These are phyloP conservation scores for Luperina testacea DNA, from an alignment of 2,888 invertebrate species.

Conservation along the genomic window DNA sequence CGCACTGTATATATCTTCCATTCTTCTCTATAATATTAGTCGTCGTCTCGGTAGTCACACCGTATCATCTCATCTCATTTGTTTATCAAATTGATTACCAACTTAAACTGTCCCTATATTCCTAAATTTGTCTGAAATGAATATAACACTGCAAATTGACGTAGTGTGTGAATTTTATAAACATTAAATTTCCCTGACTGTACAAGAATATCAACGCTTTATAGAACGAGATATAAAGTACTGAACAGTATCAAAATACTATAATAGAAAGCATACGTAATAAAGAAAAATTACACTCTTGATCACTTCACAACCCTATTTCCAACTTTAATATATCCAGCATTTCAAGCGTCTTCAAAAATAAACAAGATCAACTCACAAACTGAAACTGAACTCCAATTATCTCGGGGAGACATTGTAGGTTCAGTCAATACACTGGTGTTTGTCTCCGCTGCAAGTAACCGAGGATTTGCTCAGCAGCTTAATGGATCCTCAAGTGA, in stretches of 20 bases:
- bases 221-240: background rate
- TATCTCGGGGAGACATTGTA: constrained; percentile 37
- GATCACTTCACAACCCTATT: background rate
- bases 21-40: background rate
- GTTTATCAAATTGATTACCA: background rate
- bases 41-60: background rate
- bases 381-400: constrained; percentile 44
- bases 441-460: constrained; percentile 49
- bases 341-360: constrained; percentile 17
- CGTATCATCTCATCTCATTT: background rate
- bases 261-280: background rate
- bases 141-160: background rate
- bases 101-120: background rate
- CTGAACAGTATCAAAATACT: background rate
- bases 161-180: background rate
- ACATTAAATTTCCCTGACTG: background rate
- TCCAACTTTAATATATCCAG: background rate
- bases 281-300: background rate
- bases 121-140: background rate
- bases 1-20: background rate
- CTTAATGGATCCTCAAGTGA: constrained; percentile 25
- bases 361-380: constrained; percentile 16
- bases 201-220: background rate
- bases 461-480: constrained; percentile 43
- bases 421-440: constrained; percentile 36